Evolutionary conservation across 2,888 invertebrate species (phyloP).

Genomic region (Synanthedon tipuliformis): DNA sequence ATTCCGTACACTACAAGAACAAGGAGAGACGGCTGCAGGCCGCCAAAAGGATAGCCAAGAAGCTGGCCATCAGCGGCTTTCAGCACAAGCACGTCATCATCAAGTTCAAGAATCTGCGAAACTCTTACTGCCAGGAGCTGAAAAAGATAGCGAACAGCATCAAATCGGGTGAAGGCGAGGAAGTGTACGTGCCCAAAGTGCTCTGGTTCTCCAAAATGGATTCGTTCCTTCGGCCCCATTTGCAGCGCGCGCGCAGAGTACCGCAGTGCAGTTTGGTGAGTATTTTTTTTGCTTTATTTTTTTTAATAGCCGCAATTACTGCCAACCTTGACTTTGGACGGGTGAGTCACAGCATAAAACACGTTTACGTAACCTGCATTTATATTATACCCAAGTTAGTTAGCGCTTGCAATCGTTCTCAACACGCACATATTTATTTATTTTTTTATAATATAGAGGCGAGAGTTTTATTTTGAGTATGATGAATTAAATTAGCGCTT

Average conservation of each 20-base stretch:
- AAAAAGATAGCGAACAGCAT: constrained; percentile 28
- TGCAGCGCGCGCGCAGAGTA: constrained; percentile 13
- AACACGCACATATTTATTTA: too few relatives aligned
- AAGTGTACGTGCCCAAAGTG: constrained; percentile 27
- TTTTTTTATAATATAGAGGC: too few relatives aligned
- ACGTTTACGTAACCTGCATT: not conserved
- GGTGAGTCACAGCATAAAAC: not conserved
- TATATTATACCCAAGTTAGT: too few relatives aligned
- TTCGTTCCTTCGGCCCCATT: constrained; percentile 29
- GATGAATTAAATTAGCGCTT: too few relatives aligned
- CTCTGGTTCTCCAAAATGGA: constrained; percentile 34
- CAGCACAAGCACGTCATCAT: constrained; percentile 27
- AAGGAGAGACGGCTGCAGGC: constrained; percentile 17
- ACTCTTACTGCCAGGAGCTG: constrained; percentile 40
- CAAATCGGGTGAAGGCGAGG: constrained; percentile 6
- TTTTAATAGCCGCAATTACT: too few relatives aligned
- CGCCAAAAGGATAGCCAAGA: constrained; percentile 24
- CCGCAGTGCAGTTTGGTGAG: not conserved
- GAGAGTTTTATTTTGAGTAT: too few relatives aligned
- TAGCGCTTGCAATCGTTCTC: too few relatives aligned
- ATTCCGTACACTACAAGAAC: constrained; percentile 20
- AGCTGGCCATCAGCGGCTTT: constrained; percentile 29
- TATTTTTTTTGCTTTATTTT: not conserved
- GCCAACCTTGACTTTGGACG: not conserved
- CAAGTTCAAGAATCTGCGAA: constrained; percentile 44